Conservation (phyloP, 2,888 invertebrate genomes). For the Laspeyria flexula region DNA sequence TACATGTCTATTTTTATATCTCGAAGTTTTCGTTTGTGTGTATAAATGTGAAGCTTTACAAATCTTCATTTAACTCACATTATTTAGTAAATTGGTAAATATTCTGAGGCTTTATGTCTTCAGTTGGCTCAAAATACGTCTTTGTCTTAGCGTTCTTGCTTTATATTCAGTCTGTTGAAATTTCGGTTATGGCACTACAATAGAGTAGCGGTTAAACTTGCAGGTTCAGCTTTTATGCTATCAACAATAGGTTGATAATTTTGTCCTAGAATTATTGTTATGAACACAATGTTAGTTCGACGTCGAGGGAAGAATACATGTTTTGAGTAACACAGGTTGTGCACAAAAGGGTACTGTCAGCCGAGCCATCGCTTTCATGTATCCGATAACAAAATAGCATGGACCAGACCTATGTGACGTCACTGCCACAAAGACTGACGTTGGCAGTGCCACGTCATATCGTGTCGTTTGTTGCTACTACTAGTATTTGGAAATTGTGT, state of each 20-base stretch:
- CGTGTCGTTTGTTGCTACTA: slow-evolving; percentile 7
- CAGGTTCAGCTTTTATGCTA: slow-evolving; percentile 6
- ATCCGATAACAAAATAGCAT: slow-evolving; percentile 56
- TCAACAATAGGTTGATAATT: slow-evolving; percentile 28
- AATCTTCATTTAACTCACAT: slow-evolving; percentile 28
- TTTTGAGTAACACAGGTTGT: slow-evolving; percentile 45
- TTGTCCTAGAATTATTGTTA: slow-evolving; percentile 37
- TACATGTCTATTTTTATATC: slow-evolving; percentile 60
- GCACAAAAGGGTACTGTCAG: slow-evolving; percentile 52
- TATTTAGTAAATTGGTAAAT: slow-evolving; percentile 19
- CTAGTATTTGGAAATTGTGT: slow-evolving; percentile 23
- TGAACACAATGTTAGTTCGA: slow-evolving; percentile 38
- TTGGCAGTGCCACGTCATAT: slow-evolving; percentile 6
- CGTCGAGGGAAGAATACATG: slow-evolving; percentile 49
- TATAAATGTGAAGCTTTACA: slow-evolving; percentile 11
- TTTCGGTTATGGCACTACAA: slow-evolving; percentile 3
- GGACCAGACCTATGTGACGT: slow-evolving; percentile 48
- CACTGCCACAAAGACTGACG: slow-evolving; percentile 46
- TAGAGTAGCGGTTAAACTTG: slow-evolving; percentile 4
- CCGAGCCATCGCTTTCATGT: slow-evolving; percentile 42
- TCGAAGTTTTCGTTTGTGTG: slow-evolving; percentile 13
- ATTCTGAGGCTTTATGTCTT: slow-evolving; percentile 5
- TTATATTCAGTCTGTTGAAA: slow-evolving; percentile 4
- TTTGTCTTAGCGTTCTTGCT: slow-evolving; percentile 10
- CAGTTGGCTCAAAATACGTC: slow-evolving; percentile 16